Base-by-base conservation (phyloP, 1,140 invertebrate genomes). In the Brachionus koreanus region DNA sequence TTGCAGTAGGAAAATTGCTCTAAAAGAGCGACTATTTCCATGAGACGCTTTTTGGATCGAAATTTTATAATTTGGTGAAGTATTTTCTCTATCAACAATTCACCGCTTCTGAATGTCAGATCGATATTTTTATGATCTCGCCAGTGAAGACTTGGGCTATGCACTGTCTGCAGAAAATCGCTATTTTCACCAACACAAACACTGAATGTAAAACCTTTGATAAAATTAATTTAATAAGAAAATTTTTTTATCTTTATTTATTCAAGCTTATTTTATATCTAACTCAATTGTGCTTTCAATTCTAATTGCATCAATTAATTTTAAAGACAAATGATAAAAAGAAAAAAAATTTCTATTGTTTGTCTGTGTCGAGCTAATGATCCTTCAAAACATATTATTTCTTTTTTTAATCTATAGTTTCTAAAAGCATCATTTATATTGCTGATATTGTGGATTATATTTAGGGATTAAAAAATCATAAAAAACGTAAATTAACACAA, bases 41-140 rank as follows among this genome's bases (percentile, higher is more conserved):
- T 19, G 0, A 79, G 49, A 29, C 76, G 46, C 5, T 65, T 57
- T 39, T 61, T 79, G 3, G 76, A 79, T n/a, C 76, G 33, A 39
- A 79, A 79, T 61, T 79, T 57, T 23, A 79, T 65, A 29, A 65
- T 79, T 43, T 79, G 49, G 13, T 79, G 39, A 33, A 79, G 49
- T 9, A 79, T 39, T 65, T 79, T 79, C 25, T 79, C 76, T 13
- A 79, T 79, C 4, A 79, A 42, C 33, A 79, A 65, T 42, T 79
- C 49, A 61, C 39, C 76, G 29, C 46, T 65, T 57, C 33, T 19
- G 16, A 79, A 65, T 61, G 33, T 79, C 1, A 65, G 33, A 29
- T 79, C 76, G 19, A 79, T 79, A 39, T 79, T 57, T 65, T 79
- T 79, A n/a, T 79, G 76, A 35, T 79, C 76, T 9, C 76, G 49